Percentiles rank a stretch among this genome's conserved stretches.
phyloP scores from a whole-genome alignment of 2,888 invertebrate species.

The Cryptocheilus praepositus region DNA sequence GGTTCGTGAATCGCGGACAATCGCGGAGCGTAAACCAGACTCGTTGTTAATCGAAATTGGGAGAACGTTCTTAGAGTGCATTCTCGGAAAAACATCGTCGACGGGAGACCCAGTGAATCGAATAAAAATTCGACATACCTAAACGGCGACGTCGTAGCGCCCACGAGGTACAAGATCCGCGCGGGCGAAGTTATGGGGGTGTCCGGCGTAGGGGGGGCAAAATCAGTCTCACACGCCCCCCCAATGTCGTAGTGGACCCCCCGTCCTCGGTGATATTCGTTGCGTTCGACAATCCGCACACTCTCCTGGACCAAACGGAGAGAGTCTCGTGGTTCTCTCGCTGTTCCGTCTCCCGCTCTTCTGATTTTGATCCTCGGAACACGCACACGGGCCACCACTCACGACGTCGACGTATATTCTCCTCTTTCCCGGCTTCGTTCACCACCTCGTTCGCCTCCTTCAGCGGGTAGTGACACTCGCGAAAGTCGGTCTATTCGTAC shows the following conservation, averaged over 20 bases:
- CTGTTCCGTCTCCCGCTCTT: constrained; percentile 14
- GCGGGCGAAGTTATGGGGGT: constrained; percentile 30
- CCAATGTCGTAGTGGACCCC: constrained; percentile 46
- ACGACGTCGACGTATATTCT: not conserved
- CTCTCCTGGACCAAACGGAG: not conserved
- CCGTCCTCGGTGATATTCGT: constrained; percentile 29
- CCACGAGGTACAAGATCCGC: constrained; percentile 26
- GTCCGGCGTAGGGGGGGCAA: constrained; percentile 44
- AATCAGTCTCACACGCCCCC: constrained; percentile 58
- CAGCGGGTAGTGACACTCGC: too few species aligned
- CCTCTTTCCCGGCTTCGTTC: not conserved
- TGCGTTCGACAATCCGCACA: not conserved
- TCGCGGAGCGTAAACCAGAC: too few species aligned
- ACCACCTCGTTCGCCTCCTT: not conserved
- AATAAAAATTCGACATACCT: constrained; percentile 43
- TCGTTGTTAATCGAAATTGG: not conserved
- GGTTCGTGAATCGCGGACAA: too few species aligned
- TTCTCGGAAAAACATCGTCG: too few species aligned
- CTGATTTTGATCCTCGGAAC: not conserved
- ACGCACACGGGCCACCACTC: not conserved
- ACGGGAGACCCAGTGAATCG: too few species aligned
- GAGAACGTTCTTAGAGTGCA: too few species aligned
- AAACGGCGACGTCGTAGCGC: constrained; percentile 38
- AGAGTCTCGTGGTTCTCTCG: not conserved
- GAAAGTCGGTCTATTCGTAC: constrained; percentile 3